Base-by-base conservation (phyloP, 2,888 invertebrate species). In the Arrhopalites spinosus region DNA sequence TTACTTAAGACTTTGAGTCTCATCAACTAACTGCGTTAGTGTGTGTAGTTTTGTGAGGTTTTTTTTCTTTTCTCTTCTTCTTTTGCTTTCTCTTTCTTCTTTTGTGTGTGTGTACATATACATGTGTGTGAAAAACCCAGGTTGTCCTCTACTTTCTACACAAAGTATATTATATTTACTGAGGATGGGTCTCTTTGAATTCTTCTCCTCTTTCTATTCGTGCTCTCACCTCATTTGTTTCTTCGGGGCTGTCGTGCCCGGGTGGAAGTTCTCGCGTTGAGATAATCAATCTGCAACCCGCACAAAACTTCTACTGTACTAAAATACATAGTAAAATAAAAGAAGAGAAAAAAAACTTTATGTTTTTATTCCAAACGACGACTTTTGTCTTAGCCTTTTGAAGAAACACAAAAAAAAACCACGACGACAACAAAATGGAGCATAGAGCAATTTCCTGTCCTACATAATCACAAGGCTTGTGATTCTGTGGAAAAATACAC, bases 181-280 rank as follows among this genome's bases (percentile, higher is more conserved):
- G 3, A 67, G 13, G 45, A 68, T 68, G 68, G 59, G 56, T 68
- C 74, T 61, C 74, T 68, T 59, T 11, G 36, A 25, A 25, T 25
- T 59, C 59, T 7, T 13, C 20, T 23, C 20, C 25, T n/a, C n/a
- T n/a, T 59, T 59, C 64, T 75, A 71, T 71, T 43, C 66, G 70
- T 75, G 64, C 71, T 71, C 56, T 70, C 70, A 61, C 20, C 70
- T 75, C 70, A 70, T 56, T 75, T 70, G 70, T 70, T 70, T 70
- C 29, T 20, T 27, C 53, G 23, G 66, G 68, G 66, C 70, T 75
- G 75, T 75, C 75, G 70, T 75, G 75, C 64, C 66, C 71, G 66
- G 75, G 75, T 75, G 75, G 56, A 75, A 75, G 75, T 75, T 75
- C 75, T 75, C 75, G 75, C 75, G 70, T 75, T 75, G 66, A 75